Percentiles rank a stretch among this genome's conserved stretches.
Evolutionary conservation across 1,140 invertebrate species (phyloP).

Genomic region (Chymomyza costata): DNA sequence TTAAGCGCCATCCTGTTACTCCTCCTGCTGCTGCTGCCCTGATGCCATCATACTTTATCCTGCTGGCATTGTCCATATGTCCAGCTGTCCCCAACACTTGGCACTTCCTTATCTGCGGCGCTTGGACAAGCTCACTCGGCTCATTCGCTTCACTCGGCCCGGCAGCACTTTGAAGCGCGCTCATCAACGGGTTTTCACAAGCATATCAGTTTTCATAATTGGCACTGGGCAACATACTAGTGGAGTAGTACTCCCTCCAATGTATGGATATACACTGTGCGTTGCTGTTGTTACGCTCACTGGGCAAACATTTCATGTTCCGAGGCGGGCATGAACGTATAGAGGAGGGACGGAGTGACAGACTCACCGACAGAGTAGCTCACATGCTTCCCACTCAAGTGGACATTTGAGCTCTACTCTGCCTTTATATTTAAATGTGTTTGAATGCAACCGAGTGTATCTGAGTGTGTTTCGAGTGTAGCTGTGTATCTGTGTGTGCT

Average conservation of each 20-base stretch:
- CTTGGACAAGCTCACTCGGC: neutral
- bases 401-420: conserved; percentile 65
- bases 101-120: conserved; percentile 24
- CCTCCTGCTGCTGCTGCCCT: no score
- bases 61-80: no score
- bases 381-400: conserved; percentile 64
- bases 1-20: conserved; percentile 19
- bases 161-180: conserved; percentile 54
- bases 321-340: no score
- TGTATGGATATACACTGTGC: conserved; percentile 7
- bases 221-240: conserved; percentile 62
- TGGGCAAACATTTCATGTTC: conserved; percentile 68
- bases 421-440: conserved; percentile 26
- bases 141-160: conserved; percentile 9
- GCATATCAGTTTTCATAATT: conserved; percentile 72
- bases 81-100: conserved; percentile 23
- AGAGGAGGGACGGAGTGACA: no score
- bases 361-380: no score
- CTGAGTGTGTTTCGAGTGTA: no score
- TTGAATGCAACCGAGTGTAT: neutral
- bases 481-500: conserved; percentile 7
- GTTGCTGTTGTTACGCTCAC: conserved; percentile 40
- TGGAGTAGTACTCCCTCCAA: conserved; percentile 23
- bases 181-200: conserved; percentile 67
- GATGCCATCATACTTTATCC: no score